phyloP scores from a whole-genome alignment of 2,888 invertebrate genomes.

The Drosophila pseudotalamancana region DNA sequence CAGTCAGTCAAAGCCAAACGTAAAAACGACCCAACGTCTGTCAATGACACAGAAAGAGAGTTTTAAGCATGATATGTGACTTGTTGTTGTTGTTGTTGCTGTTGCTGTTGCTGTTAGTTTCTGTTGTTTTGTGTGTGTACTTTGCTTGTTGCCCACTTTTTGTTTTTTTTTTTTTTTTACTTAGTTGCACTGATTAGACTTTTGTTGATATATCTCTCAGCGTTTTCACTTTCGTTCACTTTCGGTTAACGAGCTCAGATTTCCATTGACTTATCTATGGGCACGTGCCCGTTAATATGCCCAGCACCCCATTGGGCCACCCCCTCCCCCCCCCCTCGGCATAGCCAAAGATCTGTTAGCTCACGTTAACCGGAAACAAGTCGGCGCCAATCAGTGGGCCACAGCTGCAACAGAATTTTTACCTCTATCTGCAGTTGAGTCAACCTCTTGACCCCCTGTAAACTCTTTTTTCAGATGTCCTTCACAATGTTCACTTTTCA shows the following conservation, averaged over 20 bases:
- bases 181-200: slow-evolving; percentile 66
- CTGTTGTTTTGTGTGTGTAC: slow-evolving; percentile 47
- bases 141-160: slow-evolving; percentile 55
- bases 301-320: background rate
- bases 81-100: slow-evolving; percentile 46
- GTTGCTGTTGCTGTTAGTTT: slow-evolving; percentile 20
- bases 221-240: slow-evolving; percentile 63
- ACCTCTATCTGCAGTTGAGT: slow-evolving; percentile 11
- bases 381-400: slow-evolving; percentile 27
- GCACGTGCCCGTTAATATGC: slow-evolving; percentile 47
- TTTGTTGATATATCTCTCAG: slow-evolving; percentile 54
- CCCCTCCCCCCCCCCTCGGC: background rate
- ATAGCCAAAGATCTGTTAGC: background rate
- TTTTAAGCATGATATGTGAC: slow-evolving; percentile 71
- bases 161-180: no score
- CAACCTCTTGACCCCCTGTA: slow-evolving; percentile 9
- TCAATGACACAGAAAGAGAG: slow-evolving; percentile 79
- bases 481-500: no score
- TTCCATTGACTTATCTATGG: slow-evolving; percentile 54
- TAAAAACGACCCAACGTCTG: slow-evolving; percentile 64
- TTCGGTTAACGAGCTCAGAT: slow-evolving; percentile 59
- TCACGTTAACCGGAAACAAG: slow-evolving; percentile 48
- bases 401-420: slow-evolving; percentile 38
- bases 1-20: slow-evolving; percentile 59
- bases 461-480: no score